Evolutionary conservation across 2,797 vertebrate genomes (phyloP).

Genomic region (Aphelocoma californica): DNA sequence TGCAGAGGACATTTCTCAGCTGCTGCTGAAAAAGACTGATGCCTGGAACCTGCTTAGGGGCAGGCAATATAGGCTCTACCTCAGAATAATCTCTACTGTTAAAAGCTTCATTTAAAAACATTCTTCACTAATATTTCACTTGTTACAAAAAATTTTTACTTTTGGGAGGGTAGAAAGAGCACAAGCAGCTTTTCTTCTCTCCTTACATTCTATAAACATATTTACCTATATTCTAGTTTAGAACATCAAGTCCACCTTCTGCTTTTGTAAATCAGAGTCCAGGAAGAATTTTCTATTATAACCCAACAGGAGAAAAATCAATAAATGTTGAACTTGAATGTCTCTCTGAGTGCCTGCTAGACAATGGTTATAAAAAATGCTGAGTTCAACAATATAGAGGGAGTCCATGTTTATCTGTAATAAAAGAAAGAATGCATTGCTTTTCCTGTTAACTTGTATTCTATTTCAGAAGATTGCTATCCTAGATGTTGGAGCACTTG

Average conservation of each 20-base stretch:
- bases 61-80: not conserved
- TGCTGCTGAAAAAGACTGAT: not conserved
- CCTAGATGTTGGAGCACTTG: not conserved
- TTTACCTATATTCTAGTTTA: not conserved
- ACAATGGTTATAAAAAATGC: constrained; percentile 49
- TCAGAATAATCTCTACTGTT: not conserved
- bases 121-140: not conserved
- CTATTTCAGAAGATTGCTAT: constrained; percentile 33
- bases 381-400: not conserved
- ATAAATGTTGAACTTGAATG: constrained; percentile 14
- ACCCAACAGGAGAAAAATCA: constrained; percentile 15
- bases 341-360: not conserved
- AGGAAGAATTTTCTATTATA: constrained; percentile 23
- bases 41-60: not conserved
- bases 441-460: constrained; percentile 18
- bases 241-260: not conserved
- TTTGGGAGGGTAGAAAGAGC: not conserved
- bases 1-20: not conserved
- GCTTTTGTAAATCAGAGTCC: constrained; percentile 25
- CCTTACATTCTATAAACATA: not conserved
- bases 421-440: not conserved
- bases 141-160: not conserved
- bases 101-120: not conserved
- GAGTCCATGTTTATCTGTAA: constrained; percentile 9
- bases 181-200: not conserved